Evolutionary conservation across 2,113 vertebrate genomes (phyloP), one percentile per base, ranked within the genome.

Genomic region (Spizaetus ornatus): DNA sequence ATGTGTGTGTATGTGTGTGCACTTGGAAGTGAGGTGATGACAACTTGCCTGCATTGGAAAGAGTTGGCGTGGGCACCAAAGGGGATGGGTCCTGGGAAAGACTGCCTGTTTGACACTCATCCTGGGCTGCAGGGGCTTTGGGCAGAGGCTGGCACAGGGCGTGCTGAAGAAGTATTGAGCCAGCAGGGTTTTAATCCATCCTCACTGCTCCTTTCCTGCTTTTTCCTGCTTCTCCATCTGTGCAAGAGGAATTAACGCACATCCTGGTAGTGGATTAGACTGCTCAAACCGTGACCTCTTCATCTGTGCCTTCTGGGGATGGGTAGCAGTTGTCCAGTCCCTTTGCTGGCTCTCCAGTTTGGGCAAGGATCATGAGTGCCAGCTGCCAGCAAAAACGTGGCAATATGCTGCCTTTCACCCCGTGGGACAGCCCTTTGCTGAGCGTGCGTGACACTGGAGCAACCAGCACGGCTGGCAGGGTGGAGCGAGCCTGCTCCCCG

Each of bases 151-250:
- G 76, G 48, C 59, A 47, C 1, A 16, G 65, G 56, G 45, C 29
- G 23, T n/a, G 42, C 52, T 82, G 86, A 71, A 81, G 82, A 58
- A 88, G 34, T n/a, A 17, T 83, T 81, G 78, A 88, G 22, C 65
- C 42, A 66, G 72, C 67, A 43, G 48, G 65, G 27, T 59, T 94
- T 92, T 79, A 82, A 94, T 93, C 90, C 48, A 22, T 80, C 10
- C 1, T 92, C 18, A 11, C 34, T 80, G 76, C 76, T 93, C 42
- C 29, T 93, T 94, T 83, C 53, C 63, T 95, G 84, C 73, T 81
- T 93, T 83, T 93, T 87, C 87, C 62, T 76, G 36, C 62, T 93
- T 47, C 59, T 89, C 80, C 72, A 78, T 95, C 91, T 95, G 88
- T 94, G 70, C 52, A 40, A 79, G 52, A 93, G 40, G 70, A 94